Conservation (phyloP, 2,888 invertebrate genomes). For the Apamea monoglypha region DNA sequence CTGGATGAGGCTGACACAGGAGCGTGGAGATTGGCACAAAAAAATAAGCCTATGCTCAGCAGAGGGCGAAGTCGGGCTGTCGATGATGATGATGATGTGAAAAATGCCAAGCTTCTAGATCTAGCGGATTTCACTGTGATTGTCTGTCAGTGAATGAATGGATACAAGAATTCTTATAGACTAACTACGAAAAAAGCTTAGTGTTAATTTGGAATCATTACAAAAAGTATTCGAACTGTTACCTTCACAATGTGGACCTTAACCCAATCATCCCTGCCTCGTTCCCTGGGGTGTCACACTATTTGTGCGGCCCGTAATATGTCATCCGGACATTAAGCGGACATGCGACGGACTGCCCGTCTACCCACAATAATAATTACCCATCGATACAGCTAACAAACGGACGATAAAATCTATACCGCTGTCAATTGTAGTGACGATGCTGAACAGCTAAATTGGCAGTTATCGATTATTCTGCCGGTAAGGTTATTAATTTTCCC, state of each 20-base stretch:
- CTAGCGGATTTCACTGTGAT: too few relatives aligned
- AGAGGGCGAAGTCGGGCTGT: too few relatives aligned
- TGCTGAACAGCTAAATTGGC: conserved; percentile 29
- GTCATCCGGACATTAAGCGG: conserved; percentile 64
- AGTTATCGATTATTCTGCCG: conserved; percentile 17
- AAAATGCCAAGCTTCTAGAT: background rate
- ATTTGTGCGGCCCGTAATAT: conserved; percentile 52
- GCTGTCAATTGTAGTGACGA: conserved; percentile 32
- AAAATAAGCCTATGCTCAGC: background rate
- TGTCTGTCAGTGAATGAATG: background rate
- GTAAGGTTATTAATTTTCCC: background rate
- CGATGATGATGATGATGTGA: background rate
- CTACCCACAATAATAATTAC: conserved; percentile 47
- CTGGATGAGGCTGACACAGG: background rate
- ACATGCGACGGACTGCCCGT: conserved; percentile 61
- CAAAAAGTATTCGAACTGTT: background rate
- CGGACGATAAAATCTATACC: conserved; percentile 46
- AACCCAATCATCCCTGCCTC: conserved; percentile 45
- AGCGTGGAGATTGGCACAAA: background rate
- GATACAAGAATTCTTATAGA: background rate
- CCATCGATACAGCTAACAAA: conserved; percentile 47
- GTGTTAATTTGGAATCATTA: background rate
- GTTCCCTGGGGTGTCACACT: conserved; percentile 51
- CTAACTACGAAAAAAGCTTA: background rate
- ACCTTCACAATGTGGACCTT: background rate